phyloP scores from a whole-genome alignment of 2,888 invertebrate species.

The Sipha maydis region DNA sequence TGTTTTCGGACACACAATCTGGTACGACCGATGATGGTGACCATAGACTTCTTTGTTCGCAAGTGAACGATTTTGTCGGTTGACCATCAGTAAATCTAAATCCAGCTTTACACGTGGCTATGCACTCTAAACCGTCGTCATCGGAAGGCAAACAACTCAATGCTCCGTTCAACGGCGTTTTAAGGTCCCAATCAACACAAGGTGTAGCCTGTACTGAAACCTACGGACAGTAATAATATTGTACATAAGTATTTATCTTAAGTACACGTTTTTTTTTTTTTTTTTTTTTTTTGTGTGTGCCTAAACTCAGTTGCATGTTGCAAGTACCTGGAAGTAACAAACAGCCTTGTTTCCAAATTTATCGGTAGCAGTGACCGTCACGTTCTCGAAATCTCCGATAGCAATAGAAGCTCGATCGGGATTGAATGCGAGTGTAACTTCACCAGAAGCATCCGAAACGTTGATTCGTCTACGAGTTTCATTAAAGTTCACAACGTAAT shows the following conservation, averaged over 20 bases:
- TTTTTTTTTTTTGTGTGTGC: too few species aligned
- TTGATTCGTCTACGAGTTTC: constrained; percentile 87
- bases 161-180: constrained; percentile 87
- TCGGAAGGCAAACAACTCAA: constrained; percentile 87
- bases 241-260: background rate
- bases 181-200: constrained; percentile 94
- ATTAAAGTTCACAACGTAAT: constrained; percentile 90
- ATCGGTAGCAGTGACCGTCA: constrained; percentile 89
- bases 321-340: constrained; percentile 86
- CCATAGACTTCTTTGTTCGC: constrained; percentile 85
- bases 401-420: constrained; percentile 87
- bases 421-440: constrained; percentile 82
- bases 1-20: constrained; percentile 94
- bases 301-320: background rate
- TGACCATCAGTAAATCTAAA: constrained; percentile 91
- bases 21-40: constrained; percentile 89
- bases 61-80: constrained; percentile 85
- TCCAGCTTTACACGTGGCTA: constrained; percentile 88
- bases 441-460: constrained; percentile 87
- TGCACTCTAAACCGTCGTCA: constrained; percentile 83
- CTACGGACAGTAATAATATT: constrained; percentile 66
- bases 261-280: too few species aligned
- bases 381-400: constrained; percentile 89
- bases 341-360: constrained; percentile 87
- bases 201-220: constrained; percentile 91